Percentiles rank a stretch among this genome's conserved stretches.
phyloP scores from a whole-genome alignment of 1,140 invertebrate species.

The Stegodyphus dumicola region DNA sequence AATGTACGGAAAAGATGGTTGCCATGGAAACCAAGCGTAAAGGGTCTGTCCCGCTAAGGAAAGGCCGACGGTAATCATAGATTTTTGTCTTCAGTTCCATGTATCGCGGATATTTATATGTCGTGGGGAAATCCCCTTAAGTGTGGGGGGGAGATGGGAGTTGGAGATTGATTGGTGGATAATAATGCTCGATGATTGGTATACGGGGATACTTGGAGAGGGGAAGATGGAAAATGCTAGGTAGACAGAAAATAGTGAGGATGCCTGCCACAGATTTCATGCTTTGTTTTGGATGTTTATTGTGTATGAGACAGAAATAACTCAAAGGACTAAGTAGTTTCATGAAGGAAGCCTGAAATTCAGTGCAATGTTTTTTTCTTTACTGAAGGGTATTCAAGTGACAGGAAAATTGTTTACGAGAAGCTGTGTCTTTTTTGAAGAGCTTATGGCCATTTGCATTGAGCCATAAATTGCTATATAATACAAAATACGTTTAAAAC shows the following conservation, averaged over 20 bases:
- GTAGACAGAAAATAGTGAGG: neutral
- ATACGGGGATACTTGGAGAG: neutral
- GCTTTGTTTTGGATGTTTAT: neutral
- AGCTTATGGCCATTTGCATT: too few species aligned
- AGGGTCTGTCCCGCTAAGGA: conserved; percentile 26
- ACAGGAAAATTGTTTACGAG: too few species aligned
- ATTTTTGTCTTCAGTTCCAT: conserved; percentile 40
- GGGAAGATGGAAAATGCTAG: neutral
- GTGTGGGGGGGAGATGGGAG: conserved; percentile 21
- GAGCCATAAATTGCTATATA: too few species aligned
- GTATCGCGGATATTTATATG: conserved; percentile 37
- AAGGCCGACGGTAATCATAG: conserved; percentile 35
- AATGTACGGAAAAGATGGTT: conserved; percentile 56
- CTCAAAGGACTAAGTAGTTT: too few species aligned
- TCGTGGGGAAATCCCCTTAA: conserved; percentile 47
- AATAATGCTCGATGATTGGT: conserved; percentile 59
- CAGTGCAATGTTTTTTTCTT: too few species aligned
- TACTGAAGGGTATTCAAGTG: too few species aligned
- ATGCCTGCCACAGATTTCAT: neutral
- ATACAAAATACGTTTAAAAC: too few species aligned
- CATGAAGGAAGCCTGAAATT: too few species aligned
- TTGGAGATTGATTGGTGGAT: conserved; percentile 57
- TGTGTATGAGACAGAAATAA: too few species aligned
- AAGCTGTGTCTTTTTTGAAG: too few species aligned
- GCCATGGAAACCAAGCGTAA: conserved; percentile 37